Evolutionary conservation across 2,113 vertebrate species (phyloP).

Genomic region (Heterotis niloticus): DNA sequence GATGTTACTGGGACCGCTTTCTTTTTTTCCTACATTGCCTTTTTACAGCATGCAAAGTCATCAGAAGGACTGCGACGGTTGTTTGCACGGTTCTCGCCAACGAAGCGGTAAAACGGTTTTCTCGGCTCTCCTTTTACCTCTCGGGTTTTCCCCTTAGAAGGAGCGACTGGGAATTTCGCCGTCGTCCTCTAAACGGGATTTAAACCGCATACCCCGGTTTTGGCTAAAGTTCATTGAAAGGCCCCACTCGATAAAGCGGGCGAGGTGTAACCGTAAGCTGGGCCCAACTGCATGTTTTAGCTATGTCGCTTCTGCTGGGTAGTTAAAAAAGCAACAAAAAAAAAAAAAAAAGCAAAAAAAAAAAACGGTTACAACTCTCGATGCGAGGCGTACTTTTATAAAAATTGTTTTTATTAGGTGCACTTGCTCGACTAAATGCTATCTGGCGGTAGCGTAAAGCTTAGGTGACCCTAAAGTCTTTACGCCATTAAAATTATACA

Average conservation of each 20-base stretch:
- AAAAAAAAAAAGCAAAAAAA: too few relatives aligned
- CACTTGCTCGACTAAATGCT: constrained; percentile 25
- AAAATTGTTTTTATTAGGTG: constrained; percentile 29
- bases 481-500: constrained; percentile 43
- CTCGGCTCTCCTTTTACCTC: background rate
- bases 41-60: constrained; percentile 25
- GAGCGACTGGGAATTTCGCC: background rate
- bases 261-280: constrained; percentile 10
- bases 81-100: background rate
- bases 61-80: background rate
- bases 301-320: constrained; percentile 17
- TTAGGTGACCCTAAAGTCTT: constrained; percentile 40
- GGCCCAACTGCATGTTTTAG: constrained; percentile 23
- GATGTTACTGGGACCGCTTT: background rate
- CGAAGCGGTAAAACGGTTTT: background rate
- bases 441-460: constrained; percentile 27
- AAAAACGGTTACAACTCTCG: constrained; percentile 9
- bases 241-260: constrained; percentile 16
- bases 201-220: constrained; percentile 16
- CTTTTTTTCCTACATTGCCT: constrained; percentile 4
- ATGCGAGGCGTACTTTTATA: constrained; percentile 16
- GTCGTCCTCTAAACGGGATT: background rate
- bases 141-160: background rate
- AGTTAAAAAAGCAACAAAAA: background rate
- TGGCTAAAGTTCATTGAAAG: constrained; percentile 20